Evolutionary conservation across 2,888 invertebrate genomes (phyloP).

Genomic region (Dolichomitus sp.): DNA sequence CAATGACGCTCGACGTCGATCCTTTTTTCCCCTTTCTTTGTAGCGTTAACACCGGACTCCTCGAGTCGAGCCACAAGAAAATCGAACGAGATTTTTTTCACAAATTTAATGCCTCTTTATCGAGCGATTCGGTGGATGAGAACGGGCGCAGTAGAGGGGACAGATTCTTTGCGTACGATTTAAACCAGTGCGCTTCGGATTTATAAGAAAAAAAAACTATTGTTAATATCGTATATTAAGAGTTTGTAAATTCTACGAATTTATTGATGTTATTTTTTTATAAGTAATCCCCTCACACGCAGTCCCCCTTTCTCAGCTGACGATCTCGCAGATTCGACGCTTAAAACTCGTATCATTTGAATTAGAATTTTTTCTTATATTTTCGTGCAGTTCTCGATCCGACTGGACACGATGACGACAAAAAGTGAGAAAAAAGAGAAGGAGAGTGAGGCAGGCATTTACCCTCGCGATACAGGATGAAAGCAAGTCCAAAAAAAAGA

Average conservation of each 20-base stretch:
- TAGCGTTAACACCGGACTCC: constrained; percentile 35
- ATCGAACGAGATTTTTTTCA: constrained; percentile 14
- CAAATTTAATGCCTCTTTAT: constrained; percentile 19
- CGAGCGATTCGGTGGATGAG: constrained; percentile 36
- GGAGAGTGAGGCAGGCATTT: constrained; percentile 6
- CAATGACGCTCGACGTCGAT: constrained; percentile 72
- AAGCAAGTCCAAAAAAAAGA: constrained; percentile 61
- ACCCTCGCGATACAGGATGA: constrained; percentile 57
- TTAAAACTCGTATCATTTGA: constrained; percentile 20
- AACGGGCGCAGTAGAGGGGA: constrained; percentile 8
- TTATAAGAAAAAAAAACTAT: constrained; percentile 39
- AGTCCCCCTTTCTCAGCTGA: constrained; percentile 20
- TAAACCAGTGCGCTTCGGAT: constrained; percentile 42
- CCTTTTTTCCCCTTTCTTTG: constrained; percentile 58
- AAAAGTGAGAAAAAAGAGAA: constrained; percentile 10
- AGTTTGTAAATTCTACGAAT: constrained; percentile 68
- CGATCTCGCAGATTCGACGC: constrained; percentile 26
- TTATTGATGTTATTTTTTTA: constrained; percentile 65
- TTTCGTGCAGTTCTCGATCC: constrained; percentile 67
- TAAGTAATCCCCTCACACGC: constrained; percentile 22
- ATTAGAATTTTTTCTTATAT: constrained; percentile 53
- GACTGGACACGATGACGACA: constrained; percentile 40
- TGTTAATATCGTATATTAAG: constrained; percentile 66
- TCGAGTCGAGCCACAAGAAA: constrained; percentile 46
- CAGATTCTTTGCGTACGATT: constrained; percentile 29